These are phyloP conservation scores for Riptortus pedestris DNA, from an alignment of 1,140 invertebrate genomes.

Conservation along the genomic window DNA sequence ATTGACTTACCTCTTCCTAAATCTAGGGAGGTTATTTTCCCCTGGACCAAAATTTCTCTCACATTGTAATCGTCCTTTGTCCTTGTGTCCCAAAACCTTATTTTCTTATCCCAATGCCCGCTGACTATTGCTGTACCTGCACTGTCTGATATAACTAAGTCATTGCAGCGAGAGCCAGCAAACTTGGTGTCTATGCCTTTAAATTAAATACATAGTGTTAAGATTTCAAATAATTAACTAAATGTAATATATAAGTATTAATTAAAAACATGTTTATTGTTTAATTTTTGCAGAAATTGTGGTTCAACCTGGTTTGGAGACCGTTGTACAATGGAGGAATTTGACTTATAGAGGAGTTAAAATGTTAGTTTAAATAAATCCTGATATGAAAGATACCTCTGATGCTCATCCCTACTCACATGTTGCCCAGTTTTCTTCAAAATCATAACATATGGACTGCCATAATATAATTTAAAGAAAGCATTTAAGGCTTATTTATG, in stretches of 20 bases:
- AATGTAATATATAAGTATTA: not conserved
- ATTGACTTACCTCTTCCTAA: slow-evolving; percentile 63
- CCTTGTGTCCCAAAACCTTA: slow-evolving; percentile 92
- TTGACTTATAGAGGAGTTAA: no score
- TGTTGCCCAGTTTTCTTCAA: no score
- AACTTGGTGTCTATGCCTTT: slow-evolving; percentile 91
- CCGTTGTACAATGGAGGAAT: no score
- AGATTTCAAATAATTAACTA: not conserved
- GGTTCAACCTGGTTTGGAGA: no score
- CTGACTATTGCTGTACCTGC: slow-evolving; percentile 88
- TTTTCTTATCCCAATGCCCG: slow-evolving; percentile 93
- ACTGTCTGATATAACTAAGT: slow-evolving; percentile 79
- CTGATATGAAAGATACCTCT: no score
- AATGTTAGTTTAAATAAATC: no score
- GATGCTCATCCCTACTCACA: no score
- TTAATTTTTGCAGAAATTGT: no score
- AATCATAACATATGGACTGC: no score
- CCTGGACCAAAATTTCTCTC: slow-evolving; percentile 78
- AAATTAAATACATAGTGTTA: slow-evolving; percentile 26
- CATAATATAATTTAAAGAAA: no score
- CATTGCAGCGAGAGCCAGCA: slow-evolving; percentile 91
- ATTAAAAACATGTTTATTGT: no score
- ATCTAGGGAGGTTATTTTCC: slow-evolving; percentile 90
- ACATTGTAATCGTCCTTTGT: slow-evolving; percentile 58
- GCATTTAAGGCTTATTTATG: no score